These are phyloP conservation scores for Anolis carolinensis DNA, from an alignment of 2,113 vertebrate genomes.

Conservation along the genomic window DNA sequence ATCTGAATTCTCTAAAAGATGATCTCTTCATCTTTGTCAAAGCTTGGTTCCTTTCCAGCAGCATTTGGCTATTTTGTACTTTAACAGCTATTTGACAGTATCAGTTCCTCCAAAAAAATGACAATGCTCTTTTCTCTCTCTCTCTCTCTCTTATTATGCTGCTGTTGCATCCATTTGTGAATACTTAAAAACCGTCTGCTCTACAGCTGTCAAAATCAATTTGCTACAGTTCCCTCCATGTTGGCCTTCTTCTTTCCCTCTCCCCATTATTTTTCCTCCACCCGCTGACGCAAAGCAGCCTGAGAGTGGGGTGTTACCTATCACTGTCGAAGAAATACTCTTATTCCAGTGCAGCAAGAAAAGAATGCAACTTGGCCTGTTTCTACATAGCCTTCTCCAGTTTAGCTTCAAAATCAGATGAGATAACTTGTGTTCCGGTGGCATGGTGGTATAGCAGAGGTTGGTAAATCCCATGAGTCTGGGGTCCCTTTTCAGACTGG, in stretches of 20 bases:
- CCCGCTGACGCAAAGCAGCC: constrained; percentile 15
- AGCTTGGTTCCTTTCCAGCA: not conserved
- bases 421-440: too few species aligned
- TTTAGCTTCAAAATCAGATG: too few species aligned
- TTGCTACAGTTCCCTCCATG: constrained; percentile 23
- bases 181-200: constrained; percentile 43
- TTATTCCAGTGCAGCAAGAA: too few species aligned
- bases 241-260: not conserved
- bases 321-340: too few species aligned
- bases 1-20: not conserved
- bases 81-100: constrained; percentile 26
- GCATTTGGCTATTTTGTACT: not conserved
- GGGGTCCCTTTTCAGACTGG: too few species aligned
- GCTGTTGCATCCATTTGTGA: constrained; percentile 40
- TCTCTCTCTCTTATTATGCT: constrained; percentile 27
- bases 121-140: constrained; percentile 19
- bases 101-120: not conserved
- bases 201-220: constrained; percentile 47
- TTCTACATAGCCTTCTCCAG: too few species aligned
- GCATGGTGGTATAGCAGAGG: too few species aligned
- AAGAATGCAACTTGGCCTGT: too few species aligned
- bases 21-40: not conserved
- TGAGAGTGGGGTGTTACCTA: too few species aligned
- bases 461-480: too few species aligned
- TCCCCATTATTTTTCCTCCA: not conserved